Percentiles rank a stretch among this genome's conserved stretches.
These are phyloP conservation scores for Coilia nasus DNA, from an alignment of 2,797 vertebrate species.

Conservation along the genomic window DNA sequence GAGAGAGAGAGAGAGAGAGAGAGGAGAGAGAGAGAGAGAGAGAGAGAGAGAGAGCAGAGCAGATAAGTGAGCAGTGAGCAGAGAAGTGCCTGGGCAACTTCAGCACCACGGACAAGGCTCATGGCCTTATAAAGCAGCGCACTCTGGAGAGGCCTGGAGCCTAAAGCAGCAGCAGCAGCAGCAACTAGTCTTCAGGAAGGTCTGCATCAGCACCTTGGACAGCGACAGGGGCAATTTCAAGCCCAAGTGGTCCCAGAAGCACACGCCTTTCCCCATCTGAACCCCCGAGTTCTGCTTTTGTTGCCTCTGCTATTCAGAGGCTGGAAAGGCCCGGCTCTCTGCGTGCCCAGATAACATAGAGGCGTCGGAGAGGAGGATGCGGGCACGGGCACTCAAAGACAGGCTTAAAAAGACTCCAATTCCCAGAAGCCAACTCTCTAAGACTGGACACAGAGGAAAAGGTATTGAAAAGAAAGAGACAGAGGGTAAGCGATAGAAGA, in stretches of 20 bases:
- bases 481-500: conserved; percentile 42
- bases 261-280: background rate
- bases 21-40: too few relatives aligned
- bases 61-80: too few relatives aligned
- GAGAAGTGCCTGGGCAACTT: background rate
- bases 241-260: conserved; percentile 10
- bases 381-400: background rate
- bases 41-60: too few relatives aligned
- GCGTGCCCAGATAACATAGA: conserved; percentile 62
- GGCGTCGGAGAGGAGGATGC: conserved; percentile 47
- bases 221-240: background rate
- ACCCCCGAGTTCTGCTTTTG: background rate
- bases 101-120: conserved; percentile 38
- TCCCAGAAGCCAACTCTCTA: conserved; percentile 15
- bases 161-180: background rate
- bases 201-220: conserved; percentile 33
- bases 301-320: background rate
- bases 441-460: conserved; percentile 55
- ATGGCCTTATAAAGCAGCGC: background rate
- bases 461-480: conserved; percentile 45
- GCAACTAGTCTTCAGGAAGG: background rate
- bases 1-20: too few relatives aligned
- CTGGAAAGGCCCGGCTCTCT: conserved; percentile 1
- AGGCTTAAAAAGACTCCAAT: conserved; percentile 24
- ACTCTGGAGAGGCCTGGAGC: conserved; percentile 3